Conservation (phyloP, 2,113 vertebrate genomes). For the Copsychus sechellarum region DNA sequence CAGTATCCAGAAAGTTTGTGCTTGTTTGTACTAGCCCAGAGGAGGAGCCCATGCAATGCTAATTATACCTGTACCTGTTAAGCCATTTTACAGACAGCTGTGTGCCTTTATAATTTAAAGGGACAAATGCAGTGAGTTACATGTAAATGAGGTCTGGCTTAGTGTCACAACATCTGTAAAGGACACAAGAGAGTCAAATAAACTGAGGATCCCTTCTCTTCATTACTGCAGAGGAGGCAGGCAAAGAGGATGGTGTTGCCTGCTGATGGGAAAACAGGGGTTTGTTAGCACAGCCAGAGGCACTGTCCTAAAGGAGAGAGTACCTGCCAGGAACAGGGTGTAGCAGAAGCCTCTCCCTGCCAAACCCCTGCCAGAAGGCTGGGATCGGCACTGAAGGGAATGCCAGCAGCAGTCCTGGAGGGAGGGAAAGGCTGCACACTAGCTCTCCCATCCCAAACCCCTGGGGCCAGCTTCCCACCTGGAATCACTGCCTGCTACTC, state of each 20-base stretch:
- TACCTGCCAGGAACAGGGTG: neutral
- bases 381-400: neutral
- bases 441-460: neutral
- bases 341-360: neutral
- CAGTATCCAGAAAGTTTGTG: neutral
- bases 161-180: neutral
- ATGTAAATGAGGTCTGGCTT: neutral
- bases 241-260: neutral
- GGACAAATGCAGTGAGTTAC: neutral
- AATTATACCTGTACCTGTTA: neutral
- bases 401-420: neutral
- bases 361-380: neutral
- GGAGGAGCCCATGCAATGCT: neutral
- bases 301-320: neutral
- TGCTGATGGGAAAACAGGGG: neutral
- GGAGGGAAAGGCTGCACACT: neutral
- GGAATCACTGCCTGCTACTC: neutral
- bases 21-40: neutral
- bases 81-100: neutral
- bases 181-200: neutral
- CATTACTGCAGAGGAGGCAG: neutral
- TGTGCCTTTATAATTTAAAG: constrained; percentile 8
- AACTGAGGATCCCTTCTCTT: neutral
- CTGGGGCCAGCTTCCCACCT: neutral
- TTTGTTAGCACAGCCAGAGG: neutral